phyloP scores from a whole-genome alignment of 2,113 vertebrate species.

The Rhinoderma darwinii region DNA sequence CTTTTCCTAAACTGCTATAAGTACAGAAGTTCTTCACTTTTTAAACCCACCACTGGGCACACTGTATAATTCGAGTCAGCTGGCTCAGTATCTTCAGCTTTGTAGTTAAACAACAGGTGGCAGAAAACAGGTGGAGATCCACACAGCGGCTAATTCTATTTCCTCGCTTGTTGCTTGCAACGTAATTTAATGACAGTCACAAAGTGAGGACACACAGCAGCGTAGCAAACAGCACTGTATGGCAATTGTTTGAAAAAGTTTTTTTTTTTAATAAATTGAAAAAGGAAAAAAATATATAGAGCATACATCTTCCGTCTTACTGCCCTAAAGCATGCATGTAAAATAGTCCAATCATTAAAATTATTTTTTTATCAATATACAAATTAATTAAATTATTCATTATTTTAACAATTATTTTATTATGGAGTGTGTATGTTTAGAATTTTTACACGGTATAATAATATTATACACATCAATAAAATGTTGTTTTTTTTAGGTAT shows the following conservation, averaged over 20 bases:
- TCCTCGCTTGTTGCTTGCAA: background rate
- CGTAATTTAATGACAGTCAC: constrained; percentile 7
- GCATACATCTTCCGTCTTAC: too few species aligned
- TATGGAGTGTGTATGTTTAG: too few species aligned
- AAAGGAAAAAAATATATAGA: background rate
- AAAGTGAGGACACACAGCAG: background rate
- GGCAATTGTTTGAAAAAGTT: background rate
- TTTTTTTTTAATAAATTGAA: background rate
- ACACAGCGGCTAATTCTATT: background rate
- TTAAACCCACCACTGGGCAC: background rate
- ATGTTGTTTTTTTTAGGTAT: too few species aligned
- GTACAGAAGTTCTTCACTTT: background rate
- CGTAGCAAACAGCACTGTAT: background rate
- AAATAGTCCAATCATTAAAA: too few species aligned
- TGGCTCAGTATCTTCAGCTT: background rate
- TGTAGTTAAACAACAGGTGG: constrained; percentile 25
- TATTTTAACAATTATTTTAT: too few species aligned
- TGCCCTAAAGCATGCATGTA: too few species aligned
- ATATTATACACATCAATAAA: too few species aligned
- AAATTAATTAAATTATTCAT: too few species aligned
- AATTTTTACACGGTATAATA: too few species aligned
- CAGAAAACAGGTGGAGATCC: constrained; percentile 18
- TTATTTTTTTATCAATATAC: too few species aligned
- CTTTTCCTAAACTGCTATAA: background rate
- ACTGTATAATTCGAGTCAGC: background rate